Evolutionary conservation across 2,113 vertebrate genomes (phyloP), one percentile per base, ranked within the genome.

Genomic region (Phrynosoma blainvillii): DNA sequence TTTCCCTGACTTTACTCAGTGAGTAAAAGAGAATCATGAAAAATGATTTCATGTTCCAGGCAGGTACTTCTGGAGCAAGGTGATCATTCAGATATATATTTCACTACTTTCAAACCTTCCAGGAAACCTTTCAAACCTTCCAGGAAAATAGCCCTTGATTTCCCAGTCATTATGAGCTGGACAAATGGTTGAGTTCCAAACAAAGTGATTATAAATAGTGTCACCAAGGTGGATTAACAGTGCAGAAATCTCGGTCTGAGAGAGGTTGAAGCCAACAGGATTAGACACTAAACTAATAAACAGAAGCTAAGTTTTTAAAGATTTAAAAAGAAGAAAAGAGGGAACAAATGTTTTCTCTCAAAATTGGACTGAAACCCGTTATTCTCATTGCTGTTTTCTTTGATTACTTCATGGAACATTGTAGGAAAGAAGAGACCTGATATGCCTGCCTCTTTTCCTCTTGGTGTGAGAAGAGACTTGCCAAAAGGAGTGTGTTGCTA

Each of bases 331-430:
- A 65, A 27, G 20, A 23, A 87, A 81, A 54, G 30, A 4, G 16
- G 23, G 9, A 71, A 21, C 21, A 73, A 40, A 42, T n/a, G 11
- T 36, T 18, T 82, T 85, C 76, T 90, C 47, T 47, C 75, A 52
- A 84, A 82, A 82, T 52, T 21, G 89, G 12, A 40, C 76, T 70
- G 13, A 3, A 10, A 30, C 4, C 2, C 70, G 2, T 54, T 87
- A 14, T 79, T 89, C 12, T 91, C 32, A 4, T 2, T 89, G n/a
- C 65, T 70, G 10, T 82, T 89, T 87, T 81, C 56, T 88, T 82
- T 81, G 70, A 79, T 84, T 88, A 27, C 88, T 90, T 88, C 54
- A 79, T 85, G 56, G 10, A 0, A 14, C 1, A 62, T 90, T 88
- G 10, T 0, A 27, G 18, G 87, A 25, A 40, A 27, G 79, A 85